Evolutionary conservation across 1,140 invertebrate genomes (phyloP), one percentile per base, ranked within the genome.

Genomic region (Drosophila mayri): DNA sequence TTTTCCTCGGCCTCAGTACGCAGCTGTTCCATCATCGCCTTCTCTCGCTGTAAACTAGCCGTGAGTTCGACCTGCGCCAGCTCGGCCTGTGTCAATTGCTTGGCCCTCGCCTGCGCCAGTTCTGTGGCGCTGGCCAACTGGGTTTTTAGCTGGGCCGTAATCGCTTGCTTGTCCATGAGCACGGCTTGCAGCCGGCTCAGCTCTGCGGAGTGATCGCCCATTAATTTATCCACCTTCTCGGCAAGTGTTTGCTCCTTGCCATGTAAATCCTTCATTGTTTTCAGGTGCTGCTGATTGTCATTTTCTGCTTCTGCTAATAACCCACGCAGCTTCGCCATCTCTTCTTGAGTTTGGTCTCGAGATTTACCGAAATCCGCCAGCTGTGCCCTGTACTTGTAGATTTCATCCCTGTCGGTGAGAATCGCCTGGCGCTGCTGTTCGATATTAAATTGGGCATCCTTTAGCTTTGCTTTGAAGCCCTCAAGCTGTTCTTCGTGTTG

Each of bases 141-240:
- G 1, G 28, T 22, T 2, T 30, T 49, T 5, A 60, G 43, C 28
- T 60, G 41, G 4, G 43, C 41, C 10, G 20, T 35, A 3, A 52
- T 10, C 7, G 63, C 47, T 14, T 91, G 64, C 4, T 64, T 35
- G 44, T 90, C 81, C 3, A 59, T 49, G 20, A 77, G 20, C 28
- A 50, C 12, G 0, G 83, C 66, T 18, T 79, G 82, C 12, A 66
- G 49, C 8, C 75, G 75, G 11, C 67, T 67, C 16, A 87, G 37
- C 47, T 81, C 46, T 6, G 12, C 10, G 14, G 32, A 55, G 10
- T 55, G 20, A 0, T 38, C 20, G 35, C 2, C 14, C 14, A 11
- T 54, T 1, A 54, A 54, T 22, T 38, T 37, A 1, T 54, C 35
- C 14, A 37, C n/a, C 8, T 54, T 16, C 5, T 22, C 3, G 9